These are phyloP conservation scores for Bucco capensis DNA, from an alignment of 2,113 vertebrate genomes.

Conservation along the genomic window DNA sequence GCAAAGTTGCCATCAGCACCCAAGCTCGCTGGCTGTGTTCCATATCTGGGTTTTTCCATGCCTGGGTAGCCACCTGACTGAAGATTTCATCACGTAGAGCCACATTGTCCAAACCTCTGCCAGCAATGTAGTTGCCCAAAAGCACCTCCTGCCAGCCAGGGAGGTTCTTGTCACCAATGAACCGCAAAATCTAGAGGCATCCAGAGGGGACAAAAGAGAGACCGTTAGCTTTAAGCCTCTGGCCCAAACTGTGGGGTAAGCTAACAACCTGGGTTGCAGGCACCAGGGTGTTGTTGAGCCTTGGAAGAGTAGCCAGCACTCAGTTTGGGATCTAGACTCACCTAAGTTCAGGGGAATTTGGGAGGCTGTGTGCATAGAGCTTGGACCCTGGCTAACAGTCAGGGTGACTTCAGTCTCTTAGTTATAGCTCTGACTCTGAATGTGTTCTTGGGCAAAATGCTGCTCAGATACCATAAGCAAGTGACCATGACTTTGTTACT, in stretches of 20 bases:
- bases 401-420: neutral
- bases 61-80: conserved; percentile 79
- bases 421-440: neutral
- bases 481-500: too few relatives aligned
- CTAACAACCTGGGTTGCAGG: neutral
- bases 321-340: neutral
- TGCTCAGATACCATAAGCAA: neutral
- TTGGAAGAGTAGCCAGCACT: neutral
- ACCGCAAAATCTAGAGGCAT: conserved; percentile 79
- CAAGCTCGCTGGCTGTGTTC: conserved; percentile 72
- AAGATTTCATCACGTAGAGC: conserved; percentile 81
- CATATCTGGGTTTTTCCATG: conserved; percentile 70
- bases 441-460: neutral
- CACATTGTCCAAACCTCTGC: conserved; percentile 69
- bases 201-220: neutral
- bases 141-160: conserved; percentile 77
- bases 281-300: neutral
- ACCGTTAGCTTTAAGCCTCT: neutral
- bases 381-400: neutral
- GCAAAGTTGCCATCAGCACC: conserved; percentile 79
- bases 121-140: conserved; percentile 86
- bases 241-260: neutral
- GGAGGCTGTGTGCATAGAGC: neutral
- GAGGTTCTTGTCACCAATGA: conserved; percentile 77
- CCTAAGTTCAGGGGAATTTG: neutral